Evolutionary conservation across 2,888 invertebrate species (phyloP).

Genomic region (Trichacis sp.): DNA sequence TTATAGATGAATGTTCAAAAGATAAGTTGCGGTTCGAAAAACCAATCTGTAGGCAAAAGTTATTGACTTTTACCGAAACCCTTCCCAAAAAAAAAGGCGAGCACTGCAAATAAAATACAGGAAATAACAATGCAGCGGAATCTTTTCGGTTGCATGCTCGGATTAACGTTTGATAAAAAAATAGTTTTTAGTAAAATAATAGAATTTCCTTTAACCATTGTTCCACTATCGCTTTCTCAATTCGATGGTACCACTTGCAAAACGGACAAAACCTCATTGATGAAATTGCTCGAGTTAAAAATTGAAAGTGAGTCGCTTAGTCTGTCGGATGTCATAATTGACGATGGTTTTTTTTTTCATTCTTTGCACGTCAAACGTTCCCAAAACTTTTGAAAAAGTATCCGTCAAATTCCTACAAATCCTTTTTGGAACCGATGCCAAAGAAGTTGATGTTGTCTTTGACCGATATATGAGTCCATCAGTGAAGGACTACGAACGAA

Average conservation of each 20-base stretch:
- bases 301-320: constrained; percentile 12
- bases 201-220: constrained; percentile 44
- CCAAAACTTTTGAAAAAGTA: constrained; percentile 52
- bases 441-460: constrained; percentile 38
- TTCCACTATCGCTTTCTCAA: constrained; percentile 43
- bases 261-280: constrained; percentile 47
- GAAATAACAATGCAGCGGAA: constrained; percentile 21
- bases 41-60: constrained; percentile 10
- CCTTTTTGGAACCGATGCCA: constrained; percentile 33
- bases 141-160: constrained; percentile 33
- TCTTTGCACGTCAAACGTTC: constrained; percentile 44
- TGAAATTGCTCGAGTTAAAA: constrained; percentile 38
- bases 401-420: constrained; percentile 51
- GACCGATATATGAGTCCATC: constrained; percentile 27
- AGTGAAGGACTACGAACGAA: constrained; percentile 34
- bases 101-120: constrained; percentile 9
- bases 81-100: constrained; percentile 9
- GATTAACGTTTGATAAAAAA: constrained; percentile 31
- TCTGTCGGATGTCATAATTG: constrained; percentile 46
- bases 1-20: constrained; percentile 21
- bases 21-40: constrained; percentile 18
- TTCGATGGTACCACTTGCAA: constrained; percentile 39
- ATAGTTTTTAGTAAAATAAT: constrained; percentile 45
- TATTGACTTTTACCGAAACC: constrained; percentile 15
- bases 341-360: constrained; percentile 51